phyloP scores from a whole-genome alignment of 2,888 invertebrate species.

The Agriopis leucophaearia region DNA sequence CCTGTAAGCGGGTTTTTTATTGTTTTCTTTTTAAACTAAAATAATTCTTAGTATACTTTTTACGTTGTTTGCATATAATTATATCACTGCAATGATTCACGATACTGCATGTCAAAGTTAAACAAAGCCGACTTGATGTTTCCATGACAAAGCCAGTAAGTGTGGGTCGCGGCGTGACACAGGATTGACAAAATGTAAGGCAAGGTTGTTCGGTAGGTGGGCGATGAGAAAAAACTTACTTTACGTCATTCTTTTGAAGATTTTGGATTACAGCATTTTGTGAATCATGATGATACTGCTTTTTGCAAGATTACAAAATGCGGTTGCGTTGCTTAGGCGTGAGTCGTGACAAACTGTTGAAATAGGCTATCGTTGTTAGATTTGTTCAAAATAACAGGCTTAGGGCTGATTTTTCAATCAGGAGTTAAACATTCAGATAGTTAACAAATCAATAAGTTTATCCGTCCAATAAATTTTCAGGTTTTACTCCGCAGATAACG shows the following conservation, averaged over 20 bases:
- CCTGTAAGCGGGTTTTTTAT: too few relatives aligned
- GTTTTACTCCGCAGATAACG: too few relatives aligned
- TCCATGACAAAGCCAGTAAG: conserved; percentile 11
- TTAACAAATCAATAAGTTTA: too few relatives aligned
- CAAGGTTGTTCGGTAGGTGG: conserved; percentile 19
- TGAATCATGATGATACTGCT: conserved; percentile 21
- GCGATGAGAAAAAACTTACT: conserved; percentile 14
- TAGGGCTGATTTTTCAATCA: too few relatives aligned
- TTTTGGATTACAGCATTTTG: conserved; percentile 16
- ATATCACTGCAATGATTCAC: conserved; percentile 1
- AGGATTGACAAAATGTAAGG: conserved; percentile 21
- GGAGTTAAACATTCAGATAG: too few relatives aligned
- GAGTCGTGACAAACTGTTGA: background rate
- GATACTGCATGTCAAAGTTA: conserved; percentile 13
- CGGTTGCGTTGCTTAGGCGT: background rate
- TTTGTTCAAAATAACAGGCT: too few relatives aligned
- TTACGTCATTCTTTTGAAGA: conserved; percentile 21
- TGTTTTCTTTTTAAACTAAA: too few relatives aligned
- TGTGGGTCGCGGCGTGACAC: conserved; percentile 24
- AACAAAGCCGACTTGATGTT: conserved; percentile 4
- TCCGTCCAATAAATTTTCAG: too few relatives aligned
- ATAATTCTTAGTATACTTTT: too few relatives aligned
- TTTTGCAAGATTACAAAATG: conserved; percentile 7
- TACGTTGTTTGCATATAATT: background rate
- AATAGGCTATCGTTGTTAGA: background rate